Base-by-base conservation (phyloP, 2,797 vertebrate species). In the Cynodonichthys magdalenae region DNA sequence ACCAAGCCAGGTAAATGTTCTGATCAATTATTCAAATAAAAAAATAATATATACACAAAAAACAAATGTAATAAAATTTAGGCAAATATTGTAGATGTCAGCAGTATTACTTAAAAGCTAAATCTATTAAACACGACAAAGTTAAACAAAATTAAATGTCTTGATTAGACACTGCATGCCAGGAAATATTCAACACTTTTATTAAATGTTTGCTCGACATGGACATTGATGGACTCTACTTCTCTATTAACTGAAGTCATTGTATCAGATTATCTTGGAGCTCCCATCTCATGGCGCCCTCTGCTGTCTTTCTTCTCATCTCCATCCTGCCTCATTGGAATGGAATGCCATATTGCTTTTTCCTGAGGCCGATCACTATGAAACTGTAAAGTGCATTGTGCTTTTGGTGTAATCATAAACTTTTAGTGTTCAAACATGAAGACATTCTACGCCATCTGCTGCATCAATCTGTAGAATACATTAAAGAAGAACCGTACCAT, bases 1-100 rank as follows among this genome's bases (percentile, higher is more conserved):
- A 96, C 95, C 92, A 99, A 99, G 93, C 94, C 97, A 96, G 98
- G 98, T 99, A 96, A 52, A 53, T 56, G 57, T 39, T 63, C 52
- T 15, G 17, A 55, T 51, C 28, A 17, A 8, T 15, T 36, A 20
- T 46, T 29, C 29, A 34, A 34, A 34, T 8, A 34, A 34, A 7
- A 34, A 9, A 49, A 34, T 28, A 41, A 39, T 31, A 71, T 29
- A 51, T 47, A 19, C 0, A 57, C 59, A n/a, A 45, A n/a, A n/a
- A 45, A 59, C 59, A 12, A 49, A 10, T 61, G 17, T 6, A 53
- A 18, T 20, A 41, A 27, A 51, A 27, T 12, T 18, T 41, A 12
- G 44, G n/a, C 3, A 60, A 48, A 39, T 15, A 15, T 3, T 24
- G 24, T 58, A 10, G 24, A 20, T 18, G 42, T 55, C 0, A 55